Evolutionary conservation across 2,888 invertebrate genomes (phyloP).

Genomic region (Trileptium ribeirensis): DNA sequence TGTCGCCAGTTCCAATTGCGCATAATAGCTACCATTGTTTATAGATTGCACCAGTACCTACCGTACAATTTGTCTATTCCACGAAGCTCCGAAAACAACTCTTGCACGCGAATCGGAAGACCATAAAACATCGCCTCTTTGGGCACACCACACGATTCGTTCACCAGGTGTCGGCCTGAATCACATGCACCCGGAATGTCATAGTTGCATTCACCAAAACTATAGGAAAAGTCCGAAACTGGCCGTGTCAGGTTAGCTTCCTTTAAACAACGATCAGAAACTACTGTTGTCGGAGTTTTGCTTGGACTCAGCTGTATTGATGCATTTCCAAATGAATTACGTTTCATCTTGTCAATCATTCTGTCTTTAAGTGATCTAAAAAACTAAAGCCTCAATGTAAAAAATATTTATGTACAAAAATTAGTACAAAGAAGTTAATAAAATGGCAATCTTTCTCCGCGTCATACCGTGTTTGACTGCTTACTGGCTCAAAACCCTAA

Average conservation of each 20-base stretch:
- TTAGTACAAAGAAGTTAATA: too few species aligned
- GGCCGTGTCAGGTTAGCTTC: too few species aligned
- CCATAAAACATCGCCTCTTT: slow-evolving; percentile 64
- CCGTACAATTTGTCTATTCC: slow-evolving; percentile 75
- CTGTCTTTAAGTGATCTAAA: neutral
- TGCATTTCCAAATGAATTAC: neutral
- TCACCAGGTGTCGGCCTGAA: neutral
- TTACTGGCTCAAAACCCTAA: too few species aligned
- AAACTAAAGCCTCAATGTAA: too few species aligned
- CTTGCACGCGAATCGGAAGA: slow-evolving; percentile 64
- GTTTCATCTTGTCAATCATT: neutral
- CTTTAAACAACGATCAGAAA: too few species aligned
- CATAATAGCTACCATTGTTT: neutral
- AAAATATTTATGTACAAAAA: too few species aligned
- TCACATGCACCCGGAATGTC: neutral
- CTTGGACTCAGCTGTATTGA: neutral
- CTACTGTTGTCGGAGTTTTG: neutral
- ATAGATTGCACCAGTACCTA: slow-evolving; percentile 51
- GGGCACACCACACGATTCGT: neutral
- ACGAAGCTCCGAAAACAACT: slow-evolving; percentile 66
- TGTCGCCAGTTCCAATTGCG: neutral
- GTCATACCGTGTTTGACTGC: too few species aligned
- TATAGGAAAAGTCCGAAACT: neutral
- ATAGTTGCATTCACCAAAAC: neutral
- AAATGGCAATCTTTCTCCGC: too few species aligned